Base-by-base conservation (phyloP, 1,140 invertebrate genomes). In the Pararge aegeria region DNA sequence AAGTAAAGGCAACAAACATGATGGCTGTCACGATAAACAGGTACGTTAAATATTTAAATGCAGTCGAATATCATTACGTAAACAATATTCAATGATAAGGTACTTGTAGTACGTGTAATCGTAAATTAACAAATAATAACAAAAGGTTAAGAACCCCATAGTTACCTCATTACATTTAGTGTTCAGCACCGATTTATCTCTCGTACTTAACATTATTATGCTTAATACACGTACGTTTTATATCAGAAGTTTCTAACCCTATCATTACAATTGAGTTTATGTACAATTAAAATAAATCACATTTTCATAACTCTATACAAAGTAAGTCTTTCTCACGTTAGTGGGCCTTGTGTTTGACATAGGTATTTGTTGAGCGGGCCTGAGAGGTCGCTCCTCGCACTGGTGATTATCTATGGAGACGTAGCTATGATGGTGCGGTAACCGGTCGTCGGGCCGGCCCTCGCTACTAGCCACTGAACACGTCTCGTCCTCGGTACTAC, bases 351-450 rank as follows among this genome's bases (percentile, higher is more conserved):
- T 80, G 60, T 80, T 86, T 37, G 81, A 84, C 84, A 88, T 85
- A 61, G 83, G 87, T 53, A 89, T 87, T 66, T 87, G 88, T 64
- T 88, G 87, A 12, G 78, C 68, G 16, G 87, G 85, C 71, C 90
- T 79, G 34, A 91, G 68, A 3, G 90, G 90, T 10, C 86, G 68
- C 65, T 90, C 87, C 64, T 91, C 90, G 44, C 85, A 87, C 46
- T 87, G 84, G 46, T 87, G 85, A 58, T 89, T 90, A 61, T 91
- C 90, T 66, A 91, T 91, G 30, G 88, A 90, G 29, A 90, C 89
- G 68, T 91, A 91, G 56, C 87, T 91, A 60, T 91, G 90, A 52
- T 90, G 88, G 64, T 90, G 81, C n/a, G 88, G 82, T 54, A 89
- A 66, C 7, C 84, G 78, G 60, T 90, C 90, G 48, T 90, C 81